Evolutionary conservation across 2,888 invertebrate genomes (phyloP).

Genomic region (Embidobia sp.): DNA sequence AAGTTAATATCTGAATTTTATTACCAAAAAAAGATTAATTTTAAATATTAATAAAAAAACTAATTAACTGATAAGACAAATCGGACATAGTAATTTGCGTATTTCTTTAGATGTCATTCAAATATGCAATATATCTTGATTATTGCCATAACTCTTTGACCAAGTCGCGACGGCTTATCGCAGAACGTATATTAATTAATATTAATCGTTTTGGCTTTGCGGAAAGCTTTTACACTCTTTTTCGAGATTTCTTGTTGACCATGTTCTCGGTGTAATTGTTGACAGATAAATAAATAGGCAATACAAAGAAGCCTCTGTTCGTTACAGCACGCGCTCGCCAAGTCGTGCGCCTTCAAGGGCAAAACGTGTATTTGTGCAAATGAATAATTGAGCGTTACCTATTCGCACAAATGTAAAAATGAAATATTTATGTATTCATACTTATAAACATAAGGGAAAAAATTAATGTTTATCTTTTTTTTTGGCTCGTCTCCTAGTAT

Average conservation of each 20-base stretch:
- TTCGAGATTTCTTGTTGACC: conserved; percentile 70
- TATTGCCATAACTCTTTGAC: conserved; percentile 21
- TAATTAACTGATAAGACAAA: conserved; percentile 20
- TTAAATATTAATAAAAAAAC: too few species aligned
- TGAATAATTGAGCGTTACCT: conserved; percentile 53
- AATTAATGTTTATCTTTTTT: too few species aligned
- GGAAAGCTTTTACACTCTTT: conserved; percentile 56
- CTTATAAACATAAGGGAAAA: too few species aligned
- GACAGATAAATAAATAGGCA: conserved; percentile 80
- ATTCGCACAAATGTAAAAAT: too few species aligned
- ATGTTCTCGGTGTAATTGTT: conserved; percentile 76
- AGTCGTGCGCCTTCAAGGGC: conserved; percentile 73
- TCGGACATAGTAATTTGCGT: conserved; percentile 6
- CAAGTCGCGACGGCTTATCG: conserved; percentile 41
- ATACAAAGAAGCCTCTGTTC: conserved; percentile 77
- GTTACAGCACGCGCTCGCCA: conserved; percentile 71
- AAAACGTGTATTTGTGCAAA: conserved; percentile 66
- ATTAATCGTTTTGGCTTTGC: conserved; percentile 62
- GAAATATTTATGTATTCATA: too few species aligned
- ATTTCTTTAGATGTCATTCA: conserved; percentile 20
- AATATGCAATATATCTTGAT: conserved; percentile 29
- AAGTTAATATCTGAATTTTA: too few species aligned
- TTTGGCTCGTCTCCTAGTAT: too few species aligned
- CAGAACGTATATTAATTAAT: conserved; percentile 53
- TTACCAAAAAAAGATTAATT: too few species aligned